These are phyloP conservation scores for Amblyopsis hoosieri DNA, from an alignment of 2,797 vertebrate species.

Conservation along the genomic window DNA sequence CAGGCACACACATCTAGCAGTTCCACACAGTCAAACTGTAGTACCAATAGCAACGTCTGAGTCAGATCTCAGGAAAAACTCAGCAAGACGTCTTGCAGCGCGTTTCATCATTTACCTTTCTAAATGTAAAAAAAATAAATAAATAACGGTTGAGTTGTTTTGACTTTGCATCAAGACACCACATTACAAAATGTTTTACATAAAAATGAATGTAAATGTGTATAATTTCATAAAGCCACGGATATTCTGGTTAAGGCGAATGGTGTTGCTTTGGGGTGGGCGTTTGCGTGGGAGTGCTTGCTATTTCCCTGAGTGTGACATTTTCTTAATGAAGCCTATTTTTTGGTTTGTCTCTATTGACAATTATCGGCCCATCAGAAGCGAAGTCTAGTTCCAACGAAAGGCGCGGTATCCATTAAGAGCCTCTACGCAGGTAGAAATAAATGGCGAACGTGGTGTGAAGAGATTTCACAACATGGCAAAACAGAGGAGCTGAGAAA, in stretches of 20 bases:
- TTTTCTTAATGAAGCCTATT: slow-evolving; percentile 41
- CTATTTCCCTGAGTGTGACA: slow-evolving; percentile 11
- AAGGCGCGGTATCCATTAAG: slow-evolving; percentile 25
- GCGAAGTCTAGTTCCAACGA: slow-evolving; percentile 35
- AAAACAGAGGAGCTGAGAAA: slow-evolving; percentile 9
- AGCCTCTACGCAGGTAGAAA: slow-evolving; percentile 24
- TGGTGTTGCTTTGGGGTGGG: no score
- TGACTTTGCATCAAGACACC: slow-evolving; percentile 50
- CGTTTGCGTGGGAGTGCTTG: no score
- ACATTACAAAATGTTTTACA: slow-evolving; percentile 10
- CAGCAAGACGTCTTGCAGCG: slow-evolving; percentile 53
- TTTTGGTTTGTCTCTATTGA: slow-evolving; percentile 54
- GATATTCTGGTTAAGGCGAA: no score
- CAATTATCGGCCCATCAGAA: slow-evolving; percentile 39
- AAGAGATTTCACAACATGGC: slow-evolving; percentile 22
- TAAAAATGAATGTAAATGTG: no score
- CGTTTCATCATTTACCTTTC: slow-evolving; percentile 69
- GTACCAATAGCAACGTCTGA: slow-evolving; percentile 34
- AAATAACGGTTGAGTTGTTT: slow-evolving; percentile 42
- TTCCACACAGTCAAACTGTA: slow-evolving; percentile 28
- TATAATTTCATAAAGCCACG: no score
- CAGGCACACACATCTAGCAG: slow-evolving; percentile 23
- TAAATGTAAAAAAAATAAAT: slow-evolving; percentile 40
- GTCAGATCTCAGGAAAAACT: slow-evolving; percentile 41
- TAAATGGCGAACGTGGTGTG: slow-evolving; percentile 8